Percentiles rank a stretch among this genome's conserved stretches.
Evolutionary conservation across 2,888 invertebrate genomes (phyloP).

Genomic region (Drosophila antonietae): DNA sequence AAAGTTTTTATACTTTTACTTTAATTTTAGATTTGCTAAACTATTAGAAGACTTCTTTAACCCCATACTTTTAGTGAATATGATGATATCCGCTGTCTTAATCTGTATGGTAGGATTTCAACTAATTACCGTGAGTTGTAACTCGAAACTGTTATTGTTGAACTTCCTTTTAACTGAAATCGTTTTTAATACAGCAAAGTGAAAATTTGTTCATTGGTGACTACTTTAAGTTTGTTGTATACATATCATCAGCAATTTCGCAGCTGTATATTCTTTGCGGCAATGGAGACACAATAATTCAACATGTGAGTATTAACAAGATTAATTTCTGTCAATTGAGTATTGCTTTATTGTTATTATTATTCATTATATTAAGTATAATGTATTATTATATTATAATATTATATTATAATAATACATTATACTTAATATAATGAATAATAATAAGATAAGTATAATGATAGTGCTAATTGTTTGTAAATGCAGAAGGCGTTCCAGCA

Average conservation of each 20-base stretch:
- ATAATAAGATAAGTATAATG: no score
- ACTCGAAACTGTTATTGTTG: neutral
- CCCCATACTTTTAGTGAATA: constrained; percentile 82
- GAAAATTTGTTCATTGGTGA: constrained; percentile 83
- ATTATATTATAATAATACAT: no score
- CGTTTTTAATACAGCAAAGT: constrained; percentile 44
- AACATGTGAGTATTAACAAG: constrained; percentile 70
- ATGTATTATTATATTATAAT: no score
- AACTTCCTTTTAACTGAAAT: no score
- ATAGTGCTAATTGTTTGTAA: no score
- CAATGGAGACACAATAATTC: constrained; percentile 83
- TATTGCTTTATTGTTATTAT: neutral
- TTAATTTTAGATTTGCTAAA: constrained; percentile 72
- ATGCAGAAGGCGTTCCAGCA: no score
- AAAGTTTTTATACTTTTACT: no score
- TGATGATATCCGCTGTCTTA: constrained; percentile 82
- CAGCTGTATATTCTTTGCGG: constrained; percentile 83
- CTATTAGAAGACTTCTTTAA: constrained; percentile 82
- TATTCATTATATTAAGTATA: no score
- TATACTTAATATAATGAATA: no score
- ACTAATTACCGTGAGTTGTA: constrained; percentile 77
- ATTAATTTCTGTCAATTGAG: neutral
- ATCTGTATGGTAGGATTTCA: constrained; percentile 85
- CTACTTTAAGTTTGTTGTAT: constrained; percentile 82
- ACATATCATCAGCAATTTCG: constrained; percentile 81